Percentiles rank a stretch among this genome's conserved stretches.
Conservation (phyloP, 2,797 vertebrate species). For the Coendou prehensilis region DNA sequence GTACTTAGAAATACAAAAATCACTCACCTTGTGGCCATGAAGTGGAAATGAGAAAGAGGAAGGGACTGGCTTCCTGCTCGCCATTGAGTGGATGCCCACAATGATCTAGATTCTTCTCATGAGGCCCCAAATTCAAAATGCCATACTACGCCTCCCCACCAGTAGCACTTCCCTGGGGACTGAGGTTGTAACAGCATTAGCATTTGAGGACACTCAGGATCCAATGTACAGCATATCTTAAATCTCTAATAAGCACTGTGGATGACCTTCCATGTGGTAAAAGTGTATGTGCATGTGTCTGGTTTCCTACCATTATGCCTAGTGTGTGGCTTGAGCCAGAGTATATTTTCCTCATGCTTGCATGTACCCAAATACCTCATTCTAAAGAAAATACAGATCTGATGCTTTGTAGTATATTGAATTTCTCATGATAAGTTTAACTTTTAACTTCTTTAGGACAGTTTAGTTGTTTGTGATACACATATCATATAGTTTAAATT, state of each 20-base stretch:
- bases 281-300: neutral
- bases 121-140: neutral
- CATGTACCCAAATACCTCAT: neutral
- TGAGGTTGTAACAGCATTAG: neutral
- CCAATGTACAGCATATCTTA: neutral
- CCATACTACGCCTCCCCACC: neutral
- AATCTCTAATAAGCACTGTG: neutral
- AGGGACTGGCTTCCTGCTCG: neutral
- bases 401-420: neutral
- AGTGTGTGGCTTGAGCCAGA: neutral
- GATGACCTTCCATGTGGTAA: neutral
- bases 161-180: neutral
- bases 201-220: neutral
- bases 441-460: neutral
- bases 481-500: neutral
- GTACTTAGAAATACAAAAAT: neutral
- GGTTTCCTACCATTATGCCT: neutral
- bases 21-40: neutral
- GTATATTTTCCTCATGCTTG: neutral
- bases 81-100: neutral
- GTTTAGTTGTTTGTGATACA: neutral
- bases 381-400: neutral
- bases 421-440: neutral
- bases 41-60: neutral
- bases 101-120: neutral